Evolutionary conservation across 2,113 vertebrate species (phyloP).

Genomic region (Pao palembangensis): DNA sequence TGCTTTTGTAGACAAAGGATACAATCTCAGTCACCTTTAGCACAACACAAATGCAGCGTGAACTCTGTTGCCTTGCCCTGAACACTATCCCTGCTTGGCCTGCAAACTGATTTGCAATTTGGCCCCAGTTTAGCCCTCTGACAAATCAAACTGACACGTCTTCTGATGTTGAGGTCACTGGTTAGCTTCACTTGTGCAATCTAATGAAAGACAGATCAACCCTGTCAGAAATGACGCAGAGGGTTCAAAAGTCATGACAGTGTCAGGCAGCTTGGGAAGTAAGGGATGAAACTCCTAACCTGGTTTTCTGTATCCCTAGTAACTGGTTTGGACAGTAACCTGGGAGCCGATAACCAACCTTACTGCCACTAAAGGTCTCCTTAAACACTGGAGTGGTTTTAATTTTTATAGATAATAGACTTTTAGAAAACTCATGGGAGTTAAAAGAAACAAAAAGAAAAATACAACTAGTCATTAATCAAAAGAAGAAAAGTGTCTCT

Average conservation of each 20-base stretch:
- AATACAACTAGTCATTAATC: constrained; percentile 5
- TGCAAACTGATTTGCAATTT: too few species aligned
- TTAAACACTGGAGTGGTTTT: not conserved
- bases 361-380: not conserved
- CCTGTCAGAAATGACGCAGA: constrained; percentile 7
- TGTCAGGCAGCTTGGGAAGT: constrained; percentile 39
- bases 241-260: constrained; percentile 31
- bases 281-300: constrained; percentile 23
- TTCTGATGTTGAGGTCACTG: not conserved
- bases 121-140: too few species aligned
- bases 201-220: constrained; percentile 32
- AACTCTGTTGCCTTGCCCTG: too few species aligned
- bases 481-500: constrained; percentile 3
- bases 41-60: too few species aligned
- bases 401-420: not conserved
- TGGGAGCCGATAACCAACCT: constrained; percentile 17
- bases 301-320: constrained; percentile 34
- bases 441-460: not conserved
- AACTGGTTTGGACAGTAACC: constrained; percentile 9
- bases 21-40: too few species aligned
- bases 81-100: too few species aligned
- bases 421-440: not conserved
- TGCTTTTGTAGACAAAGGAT: too few species aligned
- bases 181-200: constrained; percentile 13
- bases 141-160: too few species aligned